These are phyloP conservation scores for Parotocinclus haroldoi DNA, from an alignment of 2,797 vertebrate species.

Conservation along the genomic window DNA sequence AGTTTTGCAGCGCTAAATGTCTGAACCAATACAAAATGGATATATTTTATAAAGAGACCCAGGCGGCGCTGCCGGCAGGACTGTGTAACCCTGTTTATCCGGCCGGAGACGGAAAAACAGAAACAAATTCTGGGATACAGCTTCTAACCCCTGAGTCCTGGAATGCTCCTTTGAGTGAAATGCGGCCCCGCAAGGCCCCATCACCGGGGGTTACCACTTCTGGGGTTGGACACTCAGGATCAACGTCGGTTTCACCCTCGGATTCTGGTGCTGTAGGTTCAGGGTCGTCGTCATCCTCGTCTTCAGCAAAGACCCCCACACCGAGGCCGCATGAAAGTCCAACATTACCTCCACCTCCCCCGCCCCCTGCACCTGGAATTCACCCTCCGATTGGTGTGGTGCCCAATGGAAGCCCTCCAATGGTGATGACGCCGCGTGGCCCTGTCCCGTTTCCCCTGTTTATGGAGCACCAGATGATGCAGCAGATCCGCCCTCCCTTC, in stretches of 20 bases:
- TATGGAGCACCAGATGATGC: conserved; percentile 99
- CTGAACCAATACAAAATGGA: conserved; percentile 99
- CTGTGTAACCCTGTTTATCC: conserved; percentile 88
- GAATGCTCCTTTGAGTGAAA: conserved; percentile 89
- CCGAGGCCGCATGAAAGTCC: conserved; percentile 92
- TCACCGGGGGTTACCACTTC: conserved; percentile 83
- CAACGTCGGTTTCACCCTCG: conserved; percentile 86
- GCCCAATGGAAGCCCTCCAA: conserved; percentile 85
- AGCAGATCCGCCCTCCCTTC: conserved; percentile 91
- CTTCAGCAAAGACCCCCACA: conserved; percentile 88
- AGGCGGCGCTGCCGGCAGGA: conserved; percentile 92
- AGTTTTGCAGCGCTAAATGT: conserved; percentile 99
- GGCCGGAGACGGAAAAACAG: conserved; percentile 86
- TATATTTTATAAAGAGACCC: conserved; percentile 99
- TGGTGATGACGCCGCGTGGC: conserved; percentile 97
- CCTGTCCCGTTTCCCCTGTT: conserved; percentile 94
- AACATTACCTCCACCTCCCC: conserved; percentile 79
- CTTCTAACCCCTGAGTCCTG: conserved; percentile 98
- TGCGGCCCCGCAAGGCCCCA: conserved; percentile 83
- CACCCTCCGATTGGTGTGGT: conserved; percentile 87
- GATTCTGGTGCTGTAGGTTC: conserved; percentile 85
- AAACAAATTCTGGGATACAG: conserved; percentile 87
- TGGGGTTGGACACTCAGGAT: conserved; percentile 77
- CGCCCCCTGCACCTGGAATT: conserved; percentile 75
- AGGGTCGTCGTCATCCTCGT: conserved; percentile 67